A percentile compares a stretch with the other conserved stretches of the same genome.
phyloP scores from a whole-genome alignment of 2,888 invertebrate species.

The Agrypnus murinus region DNA sequence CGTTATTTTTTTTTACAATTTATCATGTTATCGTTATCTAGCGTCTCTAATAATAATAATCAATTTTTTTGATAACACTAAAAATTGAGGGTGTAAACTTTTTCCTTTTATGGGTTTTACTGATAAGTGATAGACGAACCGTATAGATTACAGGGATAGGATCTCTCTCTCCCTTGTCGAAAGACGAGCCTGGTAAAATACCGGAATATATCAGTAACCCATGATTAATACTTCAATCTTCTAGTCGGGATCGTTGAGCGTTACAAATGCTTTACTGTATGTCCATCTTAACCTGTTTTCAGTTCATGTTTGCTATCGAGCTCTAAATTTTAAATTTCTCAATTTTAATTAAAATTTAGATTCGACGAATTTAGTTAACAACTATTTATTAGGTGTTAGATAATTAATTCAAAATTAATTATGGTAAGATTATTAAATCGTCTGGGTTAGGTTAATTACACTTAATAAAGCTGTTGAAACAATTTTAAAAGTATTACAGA shows the following conservation, averaged over 20 bases:
- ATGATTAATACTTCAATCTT: constrained; percentile 61
- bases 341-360: not conserved
- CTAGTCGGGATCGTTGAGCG: constrained; percentile 54
- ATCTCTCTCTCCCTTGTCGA: constrained; percentile 50
- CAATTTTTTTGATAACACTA: constrained; percentile 43
- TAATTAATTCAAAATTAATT: too few species aligned
- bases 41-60: constrained; percentile 20
- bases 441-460: too few species aligned
- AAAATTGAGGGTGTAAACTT: constrained; percentile 24
- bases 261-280: constrained; percentile 53
- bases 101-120: constrained; percentile 35
- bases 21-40: too few species aligned
- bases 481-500: too few species aligned
- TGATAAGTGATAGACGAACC: constrained; percentile 47
- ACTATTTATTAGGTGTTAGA: too few species aligned
- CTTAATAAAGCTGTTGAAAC: not conserved
- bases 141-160: constrained; percentile 54
- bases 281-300: constrained; percentile 35
- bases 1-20: too few species aligned
- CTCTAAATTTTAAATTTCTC: not conserved
- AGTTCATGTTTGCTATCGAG: constrained; percentile 29
- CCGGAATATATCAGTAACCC: constrained; percentile 62
- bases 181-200: constrained; percentile 60
- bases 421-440: too few species aligned
- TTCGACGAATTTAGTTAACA: too few species aligned